Base-by-base conservation (phyloP, 2,113 vertebrate species). In the Phalacrocorax aristotelis region DNA sequence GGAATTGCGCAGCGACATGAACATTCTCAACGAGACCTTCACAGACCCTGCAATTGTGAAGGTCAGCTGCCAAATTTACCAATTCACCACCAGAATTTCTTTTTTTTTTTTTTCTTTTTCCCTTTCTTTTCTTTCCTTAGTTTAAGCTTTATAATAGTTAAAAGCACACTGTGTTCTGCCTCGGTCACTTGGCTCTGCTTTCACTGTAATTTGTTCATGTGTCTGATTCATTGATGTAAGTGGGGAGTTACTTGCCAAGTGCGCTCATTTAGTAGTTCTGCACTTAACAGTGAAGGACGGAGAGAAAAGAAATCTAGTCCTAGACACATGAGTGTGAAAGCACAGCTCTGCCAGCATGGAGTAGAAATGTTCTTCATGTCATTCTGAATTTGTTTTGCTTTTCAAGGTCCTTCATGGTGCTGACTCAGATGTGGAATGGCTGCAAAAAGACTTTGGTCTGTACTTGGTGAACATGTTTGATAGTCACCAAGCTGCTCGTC, bases 381-480 rank as follows among this genome's bases (percentile, higher is more conserved):
- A 42, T 79, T 90, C 52, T 40, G n/a, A 18, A 55, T 46, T 81
- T 60, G 22, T 72, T 36, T 61, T 91, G 13, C 22, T 76, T 94
- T 44, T 95, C 92, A 99, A 97, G 99, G 99, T 99, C 76, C 99
- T 99, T 95, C 99, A 99, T 5, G 99, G 99, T 11, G 99, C 99
- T 0, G 99, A 99, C 91, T 99, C 99, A 2, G 99, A 99, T 52
- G 98, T 99, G 1, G 99, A 99, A 86, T 99, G 99, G 99, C 99
- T 99, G 17, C 99, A 99, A 83, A 99, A 98, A 80, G 99, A 99
- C 97, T 99, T 99, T 1, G 99, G 99, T 32, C 93, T 99, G 69
- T 99, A 99, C 8, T 98, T 99, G 19, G 99, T 99, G 95, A 99
- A 99, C 95, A 95, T 99, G 97, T 99, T 99, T 75, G 99, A 99